Evolutionary conservation across 2,797 vertebrate species (phyloP), one percentile per base, ranked within the genome.

Genomic region (Gadopsis bispinosus): DNA sequence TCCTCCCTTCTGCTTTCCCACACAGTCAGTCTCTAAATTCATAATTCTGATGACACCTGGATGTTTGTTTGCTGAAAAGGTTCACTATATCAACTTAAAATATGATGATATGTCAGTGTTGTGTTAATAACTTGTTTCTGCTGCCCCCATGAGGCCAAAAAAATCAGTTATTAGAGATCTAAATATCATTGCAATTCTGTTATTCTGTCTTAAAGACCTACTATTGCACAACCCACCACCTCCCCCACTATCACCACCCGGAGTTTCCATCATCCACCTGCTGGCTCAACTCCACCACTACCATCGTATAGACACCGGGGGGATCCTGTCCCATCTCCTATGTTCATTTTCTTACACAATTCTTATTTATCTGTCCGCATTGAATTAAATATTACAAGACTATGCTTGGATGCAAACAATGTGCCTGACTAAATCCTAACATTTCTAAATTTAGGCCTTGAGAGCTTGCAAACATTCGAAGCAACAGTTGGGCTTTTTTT

Each of bases 331-430:
- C n/a, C 37, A 39, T 70, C 54, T 67, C 20, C 29, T 16, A 22
- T 60, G 50, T 56, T 62, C 13, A 53, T 31, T 50, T 35, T 55
- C 26, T 66, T 22, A 43, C 31, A 62, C 55, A 62, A 14, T 14
- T 78, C 5, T 4, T 2, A 66, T 39, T 71, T 56, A 79, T 61
- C 33, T 19, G 20, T 16, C 26, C 17, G 3, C 13, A 60, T 56
- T 65, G 5, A 73, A 74, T 61, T 12, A 61, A 39, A 66, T 37
- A 67, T 60, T 53, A 37, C 19, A 67, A n/a, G 60, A 39, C 33
- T 31, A 20, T 72, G 31, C 31, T 59, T n/a, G 29, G 10, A 26
- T 68, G 37, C 43, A 62, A 74, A 68, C 70, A 74, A 11, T 20
- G 37, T 26, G 20, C 20, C 65, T 69, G 35, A 48, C 37, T 69